Evolutionary conservation across 2,797 vertebrate genomes (phyloP).

Genomic region (Chiloscyllium punctatum): DNA sequence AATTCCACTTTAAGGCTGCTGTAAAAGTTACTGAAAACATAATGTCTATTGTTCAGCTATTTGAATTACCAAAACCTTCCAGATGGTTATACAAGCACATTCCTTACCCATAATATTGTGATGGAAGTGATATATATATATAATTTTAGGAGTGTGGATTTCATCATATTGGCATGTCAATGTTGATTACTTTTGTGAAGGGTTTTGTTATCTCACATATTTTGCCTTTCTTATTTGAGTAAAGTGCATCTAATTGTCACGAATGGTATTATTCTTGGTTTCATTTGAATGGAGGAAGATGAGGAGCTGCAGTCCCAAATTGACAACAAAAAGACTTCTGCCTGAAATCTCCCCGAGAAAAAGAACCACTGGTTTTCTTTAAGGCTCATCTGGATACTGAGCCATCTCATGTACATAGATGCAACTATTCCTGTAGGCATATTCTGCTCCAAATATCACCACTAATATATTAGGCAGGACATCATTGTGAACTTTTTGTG

Average conservation of each 20-base stretch:
- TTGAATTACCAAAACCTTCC: background rate
- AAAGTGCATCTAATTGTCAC: background rate
- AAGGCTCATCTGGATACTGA: background rate
- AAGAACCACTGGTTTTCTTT: background rate
- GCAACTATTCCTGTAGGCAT: background rate
- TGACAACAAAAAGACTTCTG: background rate
- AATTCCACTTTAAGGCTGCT: background rate
- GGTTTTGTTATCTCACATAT: background rate
- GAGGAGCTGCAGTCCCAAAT: background rate
- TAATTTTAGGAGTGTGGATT: too few species aligned
- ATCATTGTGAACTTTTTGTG: background rate
- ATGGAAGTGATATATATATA: too few species aligned
- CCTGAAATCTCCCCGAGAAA: too few species aligned
- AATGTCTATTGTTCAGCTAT: background rate
- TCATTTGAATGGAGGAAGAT: background rate
- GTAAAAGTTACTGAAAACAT: background rate
- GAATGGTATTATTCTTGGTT: background rate
- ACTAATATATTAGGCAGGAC: background rate
- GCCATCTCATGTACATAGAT: too few species aligned
- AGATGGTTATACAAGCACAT: background rate
- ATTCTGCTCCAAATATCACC: background rate
- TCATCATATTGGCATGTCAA: too few species aligned
- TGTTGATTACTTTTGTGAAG: too few species aligned
- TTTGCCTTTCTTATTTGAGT: background rate
- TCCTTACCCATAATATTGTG: background rate